Base-by-base conservation (phyloP, 2,888 invertebrate species). In the Amphipoea oculea region DNA sequence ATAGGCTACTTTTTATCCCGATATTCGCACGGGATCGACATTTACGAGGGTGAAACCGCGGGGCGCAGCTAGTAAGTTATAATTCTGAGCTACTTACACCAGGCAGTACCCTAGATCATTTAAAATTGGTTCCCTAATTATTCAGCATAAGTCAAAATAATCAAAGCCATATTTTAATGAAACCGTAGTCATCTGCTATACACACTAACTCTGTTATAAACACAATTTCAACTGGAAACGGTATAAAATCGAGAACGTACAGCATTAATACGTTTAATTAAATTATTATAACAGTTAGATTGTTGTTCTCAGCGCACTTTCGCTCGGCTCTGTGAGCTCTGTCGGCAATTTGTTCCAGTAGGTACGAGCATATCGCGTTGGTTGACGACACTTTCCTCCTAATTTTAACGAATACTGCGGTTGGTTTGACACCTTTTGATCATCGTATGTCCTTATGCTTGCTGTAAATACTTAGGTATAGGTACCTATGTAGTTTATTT, bases 251-350 rank as follows among this genome's bases (percentile, higher is more conserved):
- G 48, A 78, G 74, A 85, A 84, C 73, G 73, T 67, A 78, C 68
- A 66, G 82, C 85, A 66, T 72, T 79, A 60, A 36, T 65, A 67
- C 20, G 66, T 62, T 67, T 84, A 76, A 85, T 85, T 78, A 48
- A 86, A 86, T 85, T 85, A 76, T 80, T 73, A 57, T 70, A 78
- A 86, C 82, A 76, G 86, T 86, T 74, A 57, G n/a, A 42, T 81
- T 66, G 69, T 81, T 71, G 78, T 81, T 82, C 78, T 70, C 69
- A 67, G 68, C 86, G 77, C 83, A 81, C 86, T 86, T 86, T 86
- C 85, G 66, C 81, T 86, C 75, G 71, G 23, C n/a, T 42, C 17
- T 62, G 77, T 86, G 73, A 68, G 23, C n/a, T 42, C 17, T 62
- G 77, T 40, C 68, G 51, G 66, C 23, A 60, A 86, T 81, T 81